phyloP scores from a whole-genome alignment of 2,113 vertebrate species.

The Pantherophis guttatus region DNA sequence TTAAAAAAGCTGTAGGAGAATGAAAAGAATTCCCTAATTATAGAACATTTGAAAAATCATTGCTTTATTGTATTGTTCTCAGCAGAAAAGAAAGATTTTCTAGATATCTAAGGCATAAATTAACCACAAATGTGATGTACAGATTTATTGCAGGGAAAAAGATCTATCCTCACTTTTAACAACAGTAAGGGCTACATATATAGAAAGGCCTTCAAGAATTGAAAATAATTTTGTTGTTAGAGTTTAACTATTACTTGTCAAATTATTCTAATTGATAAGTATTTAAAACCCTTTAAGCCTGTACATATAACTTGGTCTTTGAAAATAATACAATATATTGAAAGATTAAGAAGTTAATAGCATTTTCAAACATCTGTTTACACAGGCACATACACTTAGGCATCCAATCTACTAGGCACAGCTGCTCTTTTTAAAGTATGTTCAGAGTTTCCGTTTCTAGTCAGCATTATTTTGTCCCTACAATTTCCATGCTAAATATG shows the following conservation, averaged over 20 bases:
- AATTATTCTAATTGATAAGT: background rate
- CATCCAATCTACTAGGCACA: background rate
- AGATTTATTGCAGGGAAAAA: background rate
- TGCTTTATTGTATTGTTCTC: background rate
- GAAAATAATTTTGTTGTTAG: background rate
- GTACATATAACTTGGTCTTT: background rate
- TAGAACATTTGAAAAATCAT: background rate
- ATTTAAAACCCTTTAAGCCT: background rate
- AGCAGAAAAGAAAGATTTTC: background rate
- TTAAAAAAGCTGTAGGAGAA: background rate
- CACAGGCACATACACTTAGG: background rate
- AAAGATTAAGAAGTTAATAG: background rate
- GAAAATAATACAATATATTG: background rate
- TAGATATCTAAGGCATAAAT: background rate
- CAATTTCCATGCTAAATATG: background rate
- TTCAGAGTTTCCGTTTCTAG: background rate
- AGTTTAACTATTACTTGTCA: background rate
- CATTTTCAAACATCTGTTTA: background rate
- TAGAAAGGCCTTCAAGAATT: background rate
- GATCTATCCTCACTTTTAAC: background rate
- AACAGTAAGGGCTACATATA: background rate
- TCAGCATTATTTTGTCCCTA: background rate
- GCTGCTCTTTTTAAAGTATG: background rate
- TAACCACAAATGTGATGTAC: background rate
- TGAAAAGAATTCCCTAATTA: background rate